These are phyloP conservation scores for Apaloderma vittatum DNA, from an alignment of 2,113 vertebrate species.

Conservation along the genomic window DNA sequence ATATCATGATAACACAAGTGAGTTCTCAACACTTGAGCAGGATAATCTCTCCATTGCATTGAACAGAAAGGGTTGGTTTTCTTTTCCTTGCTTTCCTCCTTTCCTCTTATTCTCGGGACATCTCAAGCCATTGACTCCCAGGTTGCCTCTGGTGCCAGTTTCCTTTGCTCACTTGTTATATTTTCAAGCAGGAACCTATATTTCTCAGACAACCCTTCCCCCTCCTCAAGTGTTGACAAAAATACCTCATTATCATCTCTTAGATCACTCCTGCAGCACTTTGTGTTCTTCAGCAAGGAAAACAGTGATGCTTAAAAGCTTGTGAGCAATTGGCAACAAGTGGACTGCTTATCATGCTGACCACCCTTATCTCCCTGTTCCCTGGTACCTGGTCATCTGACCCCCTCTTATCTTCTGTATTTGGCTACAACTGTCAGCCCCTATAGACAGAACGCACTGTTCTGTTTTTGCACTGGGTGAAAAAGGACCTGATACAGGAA, in stretches of 20 bases:
- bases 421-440: not conserved
- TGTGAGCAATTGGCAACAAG: not conserved
- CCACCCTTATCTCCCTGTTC: not conserved
- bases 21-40: not conserved
- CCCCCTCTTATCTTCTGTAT: not conserved
- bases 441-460: not conserved
- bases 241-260: not conserved
- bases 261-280: not conserved
- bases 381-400: accelerated
- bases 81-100: not conserved
- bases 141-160: not conserved
- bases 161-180: not conserved
- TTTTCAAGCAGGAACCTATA: not conserved
- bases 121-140: not conserved
- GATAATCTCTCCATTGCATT: not conserved
- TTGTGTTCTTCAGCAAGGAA: not conserved
- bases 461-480: not conserved
- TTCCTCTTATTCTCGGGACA: not conserved
- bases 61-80: not conserved
- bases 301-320: not conserved
- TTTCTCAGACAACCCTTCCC: not conserved
- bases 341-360: not conserved
- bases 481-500: not conserved
- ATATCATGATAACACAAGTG: not conserved
- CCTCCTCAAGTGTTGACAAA: not conserved